A percentile compares a stretch with the other conserved stretches of the same genome.
Conservation (phyloP, 2,797 vertebrate genomes). For the Chrysocyon brachyurus region DNA sequence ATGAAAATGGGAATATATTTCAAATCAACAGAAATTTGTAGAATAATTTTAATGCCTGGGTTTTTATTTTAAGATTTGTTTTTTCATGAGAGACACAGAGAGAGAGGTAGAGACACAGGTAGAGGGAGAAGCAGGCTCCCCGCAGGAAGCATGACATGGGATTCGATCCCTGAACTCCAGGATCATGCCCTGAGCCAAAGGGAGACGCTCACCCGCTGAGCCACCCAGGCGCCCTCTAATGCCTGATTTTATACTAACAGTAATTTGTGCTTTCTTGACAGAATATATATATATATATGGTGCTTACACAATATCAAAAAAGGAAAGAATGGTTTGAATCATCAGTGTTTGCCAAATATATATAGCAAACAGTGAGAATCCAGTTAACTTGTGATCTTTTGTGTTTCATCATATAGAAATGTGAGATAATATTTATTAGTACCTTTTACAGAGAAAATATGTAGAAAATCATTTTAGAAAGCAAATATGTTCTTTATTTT, state of each 20-base stretch:
- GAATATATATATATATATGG: background rate
- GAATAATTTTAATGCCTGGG: conserved; percentile 1
- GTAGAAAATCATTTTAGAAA: conserved; percentile 38
- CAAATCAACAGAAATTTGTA: conserved; percentile 31
- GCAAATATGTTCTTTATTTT: conserved; percentile 39
- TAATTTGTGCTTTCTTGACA: background rate
- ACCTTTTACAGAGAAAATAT: conserved; percentile 4
- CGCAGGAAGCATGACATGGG: too few relatives aligned
- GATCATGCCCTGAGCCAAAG: too few relatives aligned
- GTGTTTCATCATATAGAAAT: background rate
- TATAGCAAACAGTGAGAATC: background rate
- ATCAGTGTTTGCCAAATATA: conserved; percentile 3
- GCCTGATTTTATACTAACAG: background rate
- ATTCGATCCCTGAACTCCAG: too few relatives aligned
- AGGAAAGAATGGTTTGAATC: background rate
- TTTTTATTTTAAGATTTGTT: too few relatives aligned
- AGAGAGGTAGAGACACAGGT: too few relatives aligned
- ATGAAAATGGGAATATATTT: background rate
- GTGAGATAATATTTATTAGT: background rate
- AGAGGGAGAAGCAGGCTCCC: too few relatives aligned
- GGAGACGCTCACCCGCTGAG: too few relatives aligned
- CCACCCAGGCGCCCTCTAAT: too few relatives aligned
- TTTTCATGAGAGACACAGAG: too few relatives aligned
- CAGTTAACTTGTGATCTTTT: background rate
- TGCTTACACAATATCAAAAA: conserved; percentile 2